Conservation (phyloP, 1,140 invertebrate species). For the Diorhabda elongata region DNA sequence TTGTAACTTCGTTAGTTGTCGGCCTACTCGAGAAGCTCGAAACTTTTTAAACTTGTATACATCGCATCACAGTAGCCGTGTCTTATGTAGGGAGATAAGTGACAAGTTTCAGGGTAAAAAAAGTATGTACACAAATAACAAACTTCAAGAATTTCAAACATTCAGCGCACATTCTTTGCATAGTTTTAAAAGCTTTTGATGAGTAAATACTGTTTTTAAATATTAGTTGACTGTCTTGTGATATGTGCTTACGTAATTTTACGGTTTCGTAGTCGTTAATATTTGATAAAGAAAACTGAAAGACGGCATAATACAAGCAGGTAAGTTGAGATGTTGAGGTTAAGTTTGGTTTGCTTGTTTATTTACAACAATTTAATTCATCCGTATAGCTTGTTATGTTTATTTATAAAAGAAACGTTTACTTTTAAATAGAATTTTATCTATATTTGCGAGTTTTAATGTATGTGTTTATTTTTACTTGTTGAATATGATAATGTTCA, state of each 20-base stretch:
- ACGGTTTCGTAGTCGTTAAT: not conserved
- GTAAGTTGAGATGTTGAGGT: not conserved
- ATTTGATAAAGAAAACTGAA: not conserved
- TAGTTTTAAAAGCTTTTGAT: not conserved
- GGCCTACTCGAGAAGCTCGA: not conserved
- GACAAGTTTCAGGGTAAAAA: not conserved
- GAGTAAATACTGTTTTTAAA: not conserved
- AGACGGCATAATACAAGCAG: not conserved
- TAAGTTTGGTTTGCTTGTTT: not conserved
- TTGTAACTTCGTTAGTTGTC: not conserved
- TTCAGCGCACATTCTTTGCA: not conserved
- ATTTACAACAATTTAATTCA: not conserved
- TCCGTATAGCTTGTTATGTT: not conserved
- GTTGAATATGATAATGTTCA: too few species aligned
- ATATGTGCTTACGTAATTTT: not conserved
- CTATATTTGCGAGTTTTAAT: not conserved
- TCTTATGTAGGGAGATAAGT: not conserved
- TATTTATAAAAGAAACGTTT: not conserved
- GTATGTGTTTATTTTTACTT: not conserved
- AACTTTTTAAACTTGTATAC: not conserved
- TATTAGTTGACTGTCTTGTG: not conserved
- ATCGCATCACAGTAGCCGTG: not conserved
- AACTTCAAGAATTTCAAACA: not conserved
- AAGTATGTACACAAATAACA: not conserved
- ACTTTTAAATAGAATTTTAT: not conserved